These are phyloP conservation scores for Notodonta ziczac DNA, from an alignment of 2,888 invertebrate genomes.

Conservation along the genomic window DNA sequence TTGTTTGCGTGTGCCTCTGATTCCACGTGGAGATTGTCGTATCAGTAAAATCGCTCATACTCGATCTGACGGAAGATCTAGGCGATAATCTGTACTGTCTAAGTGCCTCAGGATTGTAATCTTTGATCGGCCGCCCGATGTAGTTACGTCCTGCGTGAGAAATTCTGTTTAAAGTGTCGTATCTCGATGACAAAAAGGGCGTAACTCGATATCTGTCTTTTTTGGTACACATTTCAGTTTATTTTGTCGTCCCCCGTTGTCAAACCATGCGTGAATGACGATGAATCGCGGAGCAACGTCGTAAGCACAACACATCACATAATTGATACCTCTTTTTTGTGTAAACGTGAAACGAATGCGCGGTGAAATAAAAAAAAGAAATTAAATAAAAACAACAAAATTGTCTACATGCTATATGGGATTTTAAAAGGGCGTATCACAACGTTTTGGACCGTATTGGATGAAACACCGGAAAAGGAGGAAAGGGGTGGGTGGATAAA, in stretches of 20 bases:
- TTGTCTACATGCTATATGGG: conserved; percentile 17
- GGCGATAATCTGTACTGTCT: conserved; percentile 70
- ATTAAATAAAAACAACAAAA: conserved; percentile 11
- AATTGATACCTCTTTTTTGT: conserved; percentile 34
- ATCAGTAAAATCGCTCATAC: conserved; percentile 81
- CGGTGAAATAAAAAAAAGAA: conserved; percentile 15
- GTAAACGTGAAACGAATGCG: conserved; percentile 34
- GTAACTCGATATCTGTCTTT: conserved; percentile 30
- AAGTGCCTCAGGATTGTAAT: conserved; percentile 76
- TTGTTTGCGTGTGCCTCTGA: conserved; percentile 61
- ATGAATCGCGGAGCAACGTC: conserved; percentile 59
- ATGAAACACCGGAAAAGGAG: conserved; percentile 67
- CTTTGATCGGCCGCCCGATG: conserved; percentile 75
- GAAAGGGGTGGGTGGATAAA: conserved; percentile 64
- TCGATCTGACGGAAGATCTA: conserved; percentile 76
- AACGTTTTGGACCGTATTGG: conserved; percentile 48
- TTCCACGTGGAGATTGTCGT: conserved; percentile 81
- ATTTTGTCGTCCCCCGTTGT: conserved; percentile 65
- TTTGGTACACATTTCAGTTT: conserved; percentile 80
- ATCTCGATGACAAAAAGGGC: conserved; percentile 12
- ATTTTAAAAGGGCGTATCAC: conserved; percentile 45
- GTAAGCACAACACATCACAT: conserved; percentile 72
- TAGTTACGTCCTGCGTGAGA: conserved; percentile 69
- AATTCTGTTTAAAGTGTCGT: conserved; percentile 41
- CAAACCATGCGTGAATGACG: conserved; percentile 63